Percentiles rank a stretch among this genome's conserved stretches.
Evolutionary conservation across 2,113 vertebrate genomes (phyloP).

Genomic region (Isurus oxyrinchus): DNA sequence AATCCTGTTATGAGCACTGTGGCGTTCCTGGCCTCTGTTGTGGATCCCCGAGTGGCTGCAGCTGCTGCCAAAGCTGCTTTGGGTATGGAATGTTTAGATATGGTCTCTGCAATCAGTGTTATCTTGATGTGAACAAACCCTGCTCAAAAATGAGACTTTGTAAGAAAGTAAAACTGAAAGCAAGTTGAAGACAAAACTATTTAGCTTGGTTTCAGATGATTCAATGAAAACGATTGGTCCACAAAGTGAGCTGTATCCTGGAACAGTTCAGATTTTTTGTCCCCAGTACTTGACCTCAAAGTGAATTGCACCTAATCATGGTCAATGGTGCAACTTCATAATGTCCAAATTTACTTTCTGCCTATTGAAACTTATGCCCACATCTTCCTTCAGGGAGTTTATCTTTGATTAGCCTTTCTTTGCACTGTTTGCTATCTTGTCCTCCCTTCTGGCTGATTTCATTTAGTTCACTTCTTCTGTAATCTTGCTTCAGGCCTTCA

Average conservation of each 20-base stretch:
- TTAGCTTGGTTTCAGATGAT: background rate
- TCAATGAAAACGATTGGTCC: background rate
- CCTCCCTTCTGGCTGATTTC: background rate
- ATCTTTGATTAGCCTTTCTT: background rate
- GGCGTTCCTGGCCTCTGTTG: slow-evolving; percentile 90
- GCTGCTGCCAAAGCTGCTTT: slow-evolving; percentile 86
- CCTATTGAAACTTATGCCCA: background rate
- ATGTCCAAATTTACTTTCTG: background rate
- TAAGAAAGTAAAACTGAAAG: background rate
- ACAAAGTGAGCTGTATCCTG: background rate
- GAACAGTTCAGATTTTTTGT: background rate
- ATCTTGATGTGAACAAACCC: background rate
- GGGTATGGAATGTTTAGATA: slow-evolving; percentile 55
- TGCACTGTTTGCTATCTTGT: background rate
- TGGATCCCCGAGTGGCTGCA: slow-evolving; percentile 87
- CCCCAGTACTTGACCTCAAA: background rate
- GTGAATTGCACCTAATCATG: background rate
- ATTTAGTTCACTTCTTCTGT: background rate
- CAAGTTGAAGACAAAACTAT: background rate
- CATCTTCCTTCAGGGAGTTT: background rate
- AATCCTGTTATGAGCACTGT: slow-evolving; percentile 98
- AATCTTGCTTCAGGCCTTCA: background rate
- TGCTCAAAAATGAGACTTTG: background rate
- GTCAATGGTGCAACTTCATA: background rate
- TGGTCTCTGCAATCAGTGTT: background rate